Evolutionary conservation across 64 coral and sea anemone species (phyloP), one percentile per base, ranked within the genome.

Genomic region (Astreopora myriophthalma): DNA sequence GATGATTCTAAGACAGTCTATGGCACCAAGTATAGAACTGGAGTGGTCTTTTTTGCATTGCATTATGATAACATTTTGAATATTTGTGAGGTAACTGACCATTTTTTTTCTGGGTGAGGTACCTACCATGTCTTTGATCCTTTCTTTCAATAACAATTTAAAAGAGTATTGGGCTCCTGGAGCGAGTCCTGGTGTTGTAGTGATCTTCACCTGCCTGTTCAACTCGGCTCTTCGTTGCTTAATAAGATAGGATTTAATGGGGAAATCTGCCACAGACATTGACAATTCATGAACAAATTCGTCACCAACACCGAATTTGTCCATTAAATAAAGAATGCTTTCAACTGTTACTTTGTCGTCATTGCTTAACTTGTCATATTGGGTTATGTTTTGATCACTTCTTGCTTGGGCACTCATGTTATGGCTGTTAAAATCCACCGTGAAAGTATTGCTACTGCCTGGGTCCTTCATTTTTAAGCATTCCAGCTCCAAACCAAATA

Each of bases 271-370:
- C 49, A 84, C 46, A 20, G 40, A 48, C 70, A 88, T 85, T 19
- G 86, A 94, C 38, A 94, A 55, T 36, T 94, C 79, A 40, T 89
- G 92, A 10, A 84, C n/a, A 73, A 94, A 89, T 26, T 94, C 86
- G 48, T 94, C 92, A 46, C 86, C 71, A 46, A 89, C 92, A 34
- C 86, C 86, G 76, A 94, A 94, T 46, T 89, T 94, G 28, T 94
- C 92, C 32, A 85, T 77, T 14, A 84, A 60, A 75, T 84, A 85
- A 34, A 94, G 84, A 73, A 94, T 58, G 52, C 62, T 94, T 32
- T 94, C 85, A 8, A 94, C 75, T 38, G 32, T 88, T 77, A 44
- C 86, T 83, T 94, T 94, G 48, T 82, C 85, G 17, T 94, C 76
- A 22, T 94, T 85, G 36, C 40, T 76, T 29, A 94, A 67, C 46